Base-by-base conservation (phyloP, 2,113 vertebrate species). In the Rana temporaria region DNA sequence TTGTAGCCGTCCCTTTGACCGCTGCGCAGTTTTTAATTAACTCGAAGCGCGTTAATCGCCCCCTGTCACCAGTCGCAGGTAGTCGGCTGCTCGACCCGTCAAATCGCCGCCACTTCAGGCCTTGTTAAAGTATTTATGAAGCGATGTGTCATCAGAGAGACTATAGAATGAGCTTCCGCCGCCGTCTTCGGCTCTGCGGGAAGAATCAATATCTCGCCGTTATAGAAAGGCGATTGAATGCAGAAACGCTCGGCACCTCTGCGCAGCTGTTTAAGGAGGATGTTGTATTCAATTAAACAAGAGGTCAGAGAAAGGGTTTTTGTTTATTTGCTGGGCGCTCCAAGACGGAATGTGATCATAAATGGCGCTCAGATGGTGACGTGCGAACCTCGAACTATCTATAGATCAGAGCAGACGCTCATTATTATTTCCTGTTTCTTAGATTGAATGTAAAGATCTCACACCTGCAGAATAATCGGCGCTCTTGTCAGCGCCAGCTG, bases 121-220 rank as follows among this genome's bases (percentile, higher is more conserved):
- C 17, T 52, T 48, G 63, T 6, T 80, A 32, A 80, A 71, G 66
- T 71, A 80, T 71, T 80, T 63, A 80, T 71, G 57, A 80, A 62
- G 67, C 17, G 11, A 14, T 22, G 30, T 24, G 56, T 59, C 66
- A 69, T 38, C 56, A 80, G 55, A 70, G 32, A 80, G 67, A 60
- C 34, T 71, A 12, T 2, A 20, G 67, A 71, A 79, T 79, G 34
- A 80, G 77, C 65, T 38, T 38, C 34, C 9, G 2, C 19, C 5
- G 6, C 32, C 56, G 52, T 52, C 65, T 48, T 55, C 9, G 26
- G n/a, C 56, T 17, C 5, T 19, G 2, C 18, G 6, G 53, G 3
- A 17, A 62, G 48, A 48, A 69, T 79, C 22, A 20, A 48, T 62
- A 11, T n/a, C 26, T 42, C 32, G 22, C 14, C 32, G 57, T 16